A percentile compares a stretch with the other conserved stretches of the same genome.
Evolutionary conservation across 2,113 vertebrate species (phyloP).

Genomic region (Nicator chloris): DNA sequence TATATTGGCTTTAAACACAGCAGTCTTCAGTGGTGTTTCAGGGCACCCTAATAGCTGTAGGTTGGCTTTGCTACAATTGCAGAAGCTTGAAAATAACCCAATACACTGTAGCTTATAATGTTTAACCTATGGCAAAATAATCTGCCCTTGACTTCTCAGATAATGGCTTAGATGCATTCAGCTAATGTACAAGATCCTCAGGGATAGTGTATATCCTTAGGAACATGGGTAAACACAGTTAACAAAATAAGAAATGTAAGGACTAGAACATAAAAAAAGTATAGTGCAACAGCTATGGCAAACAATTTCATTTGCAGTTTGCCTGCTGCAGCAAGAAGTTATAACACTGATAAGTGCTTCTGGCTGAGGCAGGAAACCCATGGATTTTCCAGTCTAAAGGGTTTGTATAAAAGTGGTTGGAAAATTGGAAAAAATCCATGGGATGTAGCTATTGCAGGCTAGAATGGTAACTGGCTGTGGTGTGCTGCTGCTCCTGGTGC

Average conservation of each 20-base stretch:
- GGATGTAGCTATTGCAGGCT: fast-evolving
- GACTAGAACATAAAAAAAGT: not conserved
- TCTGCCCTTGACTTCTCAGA: not conserved
- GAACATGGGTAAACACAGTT: not conserved
- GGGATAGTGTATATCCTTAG: not conserved
- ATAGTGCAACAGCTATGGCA: not conserved
- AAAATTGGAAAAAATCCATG: not conserved
- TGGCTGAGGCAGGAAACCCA: not conserved
- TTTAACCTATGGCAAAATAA: not conserved
- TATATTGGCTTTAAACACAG: not conserved
- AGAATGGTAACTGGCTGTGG: not conserved
- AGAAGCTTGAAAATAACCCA: not conserved
- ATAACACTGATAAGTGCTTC: not conserved
- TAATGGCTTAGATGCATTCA: not conserved
- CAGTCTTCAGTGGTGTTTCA: not conserved
- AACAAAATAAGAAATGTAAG: not conserved
- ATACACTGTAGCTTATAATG: not conserved
- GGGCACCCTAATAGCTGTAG: not conserved
- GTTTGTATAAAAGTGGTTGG: not conserved
- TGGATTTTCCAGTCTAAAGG: not conserved
- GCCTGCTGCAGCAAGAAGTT: not conserved
- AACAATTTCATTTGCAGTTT: not conserved
- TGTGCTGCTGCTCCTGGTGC: not conserved
- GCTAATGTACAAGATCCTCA: not conserved
- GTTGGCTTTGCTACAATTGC: not conserved